phyloP scores from a whole-genome alignment of 2,797 vertebrate species.

The Thamnophis elegans region DNA sequence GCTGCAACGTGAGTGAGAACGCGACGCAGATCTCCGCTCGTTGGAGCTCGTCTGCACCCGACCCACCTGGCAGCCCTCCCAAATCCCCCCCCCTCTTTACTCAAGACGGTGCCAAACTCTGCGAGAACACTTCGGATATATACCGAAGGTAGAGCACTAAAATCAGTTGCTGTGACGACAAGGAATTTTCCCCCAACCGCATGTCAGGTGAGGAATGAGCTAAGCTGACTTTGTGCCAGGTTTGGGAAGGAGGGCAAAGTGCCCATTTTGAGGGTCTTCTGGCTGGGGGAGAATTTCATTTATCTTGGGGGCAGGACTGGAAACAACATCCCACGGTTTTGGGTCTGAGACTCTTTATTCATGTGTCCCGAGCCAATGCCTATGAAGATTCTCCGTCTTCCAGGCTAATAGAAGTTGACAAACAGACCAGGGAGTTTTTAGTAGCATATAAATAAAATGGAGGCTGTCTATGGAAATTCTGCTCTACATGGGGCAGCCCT shows the following conservation, averaged over 20 bases:
- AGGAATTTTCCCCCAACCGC: slow-evolving; percentile 40
- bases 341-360: not conserved
- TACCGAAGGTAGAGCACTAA: slow-evolving; percentile 48
- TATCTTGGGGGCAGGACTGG: not conserved
- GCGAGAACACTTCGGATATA: slow-evolving; percentile 49
- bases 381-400: too few species aligned
- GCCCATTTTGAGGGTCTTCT: fast-evolving
- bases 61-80: slow-evolving; percentile 1
- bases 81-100: slow-evolving; percentile 46
- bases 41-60: not conserved
- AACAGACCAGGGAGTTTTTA: too few species aligned
- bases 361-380: not conserved
- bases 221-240: slow-evolving; percentile 2
- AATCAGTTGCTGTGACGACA: slow-evolving; percentile 51
- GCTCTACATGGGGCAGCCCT: too few species aligned
- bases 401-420: too few species aligned
- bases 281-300: fast-evolving
- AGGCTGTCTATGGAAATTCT: too few species aligned
- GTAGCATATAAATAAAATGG: too few species aligned
- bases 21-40: not conserved
- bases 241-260: not conserved
- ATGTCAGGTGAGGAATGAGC: not conserved
- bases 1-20: not conserved
- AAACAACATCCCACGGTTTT: not conserved
- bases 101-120: slow-evolving; percentile 60